phyloP scores from a whole-genome alignment of 2,113 vertebrate genomes.

The Cephalopterus ornatus region DNA sequence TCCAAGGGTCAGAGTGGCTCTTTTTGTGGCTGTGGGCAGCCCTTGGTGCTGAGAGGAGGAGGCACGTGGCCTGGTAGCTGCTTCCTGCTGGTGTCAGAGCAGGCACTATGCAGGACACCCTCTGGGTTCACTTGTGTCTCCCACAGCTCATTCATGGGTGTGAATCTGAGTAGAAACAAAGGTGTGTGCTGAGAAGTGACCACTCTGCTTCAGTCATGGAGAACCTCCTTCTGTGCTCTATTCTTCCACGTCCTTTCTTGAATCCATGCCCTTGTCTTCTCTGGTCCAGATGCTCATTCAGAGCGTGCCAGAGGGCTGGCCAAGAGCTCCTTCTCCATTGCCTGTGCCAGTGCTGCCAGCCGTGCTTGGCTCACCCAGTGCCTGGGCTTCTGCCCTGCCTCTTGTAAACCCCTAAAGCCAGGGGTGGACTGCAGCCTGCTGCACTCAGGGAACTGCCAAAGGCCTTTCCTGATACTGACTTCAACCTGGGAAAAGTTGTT shows the following conservation, averaged over 20 bases:
- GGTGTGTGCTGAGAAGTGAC: not conserved
- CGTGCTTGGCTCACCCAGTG: rapidly evolving
- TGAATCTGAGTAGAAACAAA: not conserved
- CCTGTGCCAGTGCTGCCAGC: not conserved
- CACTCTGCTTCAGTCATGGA: not conserved
- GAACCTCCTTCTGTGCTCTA: not conserved
- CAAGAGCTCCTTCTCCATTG: not conserved
- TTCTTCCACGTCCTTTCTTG: not conserved
- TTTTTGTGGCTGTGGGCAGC: not conserved
- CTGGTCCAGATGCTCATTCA: not conserved
- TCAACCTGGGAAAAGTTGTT: not conserved
- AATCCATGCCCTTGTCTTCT: not conserved
- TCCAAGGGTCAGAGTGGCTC: not conserved
- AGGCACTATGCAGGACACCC: rapidly evolving
- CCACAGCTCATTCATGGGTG: not conserved
- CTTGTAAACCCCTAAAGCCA: not conserved
- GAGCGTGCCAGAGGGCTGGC: not conserved
- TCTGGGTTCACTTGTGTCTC: not conserved
- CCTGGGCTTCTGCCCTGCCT: not conserved
- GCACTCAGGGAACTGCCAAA: rapidly evolving
- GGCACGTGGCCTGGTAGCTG: not conserved
- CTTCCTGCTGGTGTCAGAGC: rapidly evolving
- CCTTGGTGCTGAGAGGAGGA: not conserved
- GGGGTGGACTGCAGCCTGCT: not conserved
- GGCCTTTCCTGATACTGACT: not conserved